Conservation (phyloP, 1,140 invertebrate species). For the Ips nitidus region DNA sequence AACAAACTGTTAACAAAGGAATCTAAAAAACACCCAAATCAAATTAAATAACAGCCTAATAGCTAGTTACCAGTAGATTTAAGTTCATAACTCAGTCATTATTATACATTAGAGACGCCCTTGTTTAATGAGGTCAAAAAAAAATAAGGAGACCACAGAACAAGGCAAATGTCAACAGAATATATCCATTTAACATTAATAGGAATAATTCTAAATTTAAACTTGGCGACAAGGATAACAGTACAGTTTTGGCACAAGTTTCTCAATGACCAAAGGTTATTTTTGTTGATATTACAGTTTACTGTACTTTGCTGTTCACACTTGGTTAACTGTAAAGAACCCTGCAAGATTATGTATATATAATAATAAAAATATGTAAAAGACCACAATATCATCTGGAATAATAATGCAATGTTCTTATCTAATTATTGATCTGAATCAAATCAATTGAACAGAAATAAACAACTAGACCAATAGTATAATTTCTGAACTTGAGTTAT, state of each 20-base stretch:
- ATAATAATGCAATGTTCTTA: too few relatives aligned
- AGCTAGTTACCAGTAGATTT: conserved; percentile 25
- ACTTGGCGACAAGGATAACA: conserved; percentile 10
- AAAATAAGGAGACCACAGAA: not conserved
- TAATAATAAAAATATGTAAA: too few relatives aligned
- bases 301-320: conserved; percentile 1
- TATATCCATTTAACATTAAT: conserved; percentile 10
- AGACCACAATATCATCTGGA: too few relatives aligned
- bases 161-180: not conserved
- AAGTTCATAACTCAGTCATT: conserved; percentile 31
- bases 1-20: not conserved
- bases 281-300: conserved; percentile 16
- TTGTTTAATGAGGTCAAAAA: not conserved
- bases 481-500: too few relatives aligned
- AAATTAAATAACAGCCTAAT: conserved; percentile 9
- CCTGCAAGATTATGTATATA: too few relatives aligned
- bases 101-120: conserved; percentile 7
- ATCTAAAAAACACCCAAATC: not conserved
- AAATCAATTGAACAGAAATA: too few relatives aligned
- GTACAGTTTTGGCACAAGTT: conserved; percentile 28
- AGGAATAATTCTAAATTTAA: conserved; percentile 31
- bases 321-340: too few relatives aligned
- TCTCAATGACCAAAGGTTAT: not conserved
- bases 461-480: too few relatives aligned
- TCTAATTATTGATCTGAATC: too few relatives aligned